These are phyloP conservation scores for Pachyuromys duprasi DNA, from an alignment of 2,797 vertebrate genomes.

Conservation along the genomic window DNA sequence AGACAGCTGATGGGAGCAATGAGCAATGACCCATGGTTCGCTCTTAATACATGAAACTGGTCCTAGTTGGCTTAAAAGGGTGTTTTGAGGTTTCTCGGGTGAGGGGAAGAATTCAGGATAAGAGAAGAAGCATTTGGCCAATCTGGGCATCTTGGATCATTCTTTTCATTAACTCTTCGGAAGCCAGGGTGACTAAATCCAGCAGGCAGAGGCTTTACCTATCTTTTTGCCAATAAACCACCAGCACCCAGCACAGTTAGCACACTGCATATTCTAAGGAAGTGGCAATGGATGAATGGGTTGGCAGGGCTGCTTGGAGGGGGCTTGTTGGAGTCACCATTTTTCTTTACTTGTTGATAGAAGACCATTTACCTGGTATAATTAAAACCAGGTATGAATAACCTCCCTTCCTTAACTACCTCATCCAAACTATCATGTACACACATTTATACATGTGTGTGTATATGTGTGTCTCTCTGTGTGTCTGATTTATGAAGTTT, in stretches of 20 bases:
- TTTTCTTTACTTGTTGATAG: constrained; percentile 35
- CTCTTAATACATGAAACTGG: background rate
- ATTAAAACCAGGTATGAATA: background rate
- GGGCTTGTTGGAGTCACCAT: background rate
- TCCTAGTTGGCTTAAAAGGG: background rate
- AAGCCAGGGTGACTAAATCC: background rate
- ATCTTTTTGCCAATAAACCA: background rate
- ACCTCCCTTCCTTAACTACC: background rate
- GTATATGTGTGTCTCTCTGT: background rate
- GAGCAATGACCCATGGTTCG: background rate
- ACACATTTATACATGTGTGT: background rate
- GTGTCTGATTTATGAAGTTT: background rate
- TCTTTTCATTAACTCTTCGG: constrained; percentile 48
- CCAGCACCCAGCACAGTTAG: background rate
- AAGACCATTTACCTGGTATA: constrained; percentile 8
- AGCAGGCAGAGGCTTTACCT: background rate
- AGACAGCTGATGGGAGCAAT: background rate
- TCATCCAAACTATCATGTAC: background rate
- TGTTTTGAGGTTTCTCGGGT: background rate
- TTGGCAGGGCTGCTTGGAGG: background rate
- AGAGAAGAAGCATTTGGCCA: background rate
- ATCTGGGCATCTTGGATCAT: background rate
- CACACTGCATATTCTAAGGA: background rate
- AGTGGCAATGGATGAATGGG: background rate
- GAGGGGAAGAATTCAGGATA: background rate